Base-by-base conservation (phyloP, 1,140 invertebrate species). In the Palaemon carinicauda region DNA sequence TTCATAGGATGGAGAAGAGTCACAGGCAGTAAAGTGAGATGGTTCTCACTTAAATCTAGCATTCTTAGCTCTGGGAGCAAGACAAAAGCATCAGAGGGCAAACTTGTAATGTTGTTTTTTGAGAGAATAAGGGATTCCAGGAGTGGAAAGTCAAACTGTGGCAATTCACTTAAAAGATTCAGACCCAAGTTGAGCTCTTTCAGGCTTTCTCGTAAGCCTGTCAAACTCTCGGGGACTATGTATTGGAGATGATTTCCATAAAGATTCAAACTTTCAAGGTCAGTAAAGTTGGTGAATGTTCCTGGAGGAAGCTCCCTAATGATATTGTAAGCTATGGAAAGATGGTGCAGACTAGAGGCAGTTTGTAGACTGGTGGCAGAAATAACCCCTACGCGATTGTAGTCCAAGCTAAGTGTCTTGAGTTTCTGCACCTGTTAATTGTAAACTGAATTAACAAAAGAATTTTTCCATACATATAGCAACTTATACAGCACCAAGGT, bases 301-400 rank as follows among this genome's bases (percentile, higher is more conserved):
- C 93, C 94, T 0, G 94, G 89, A 0, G 96, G 96, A 78, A 98
- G 92, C 92, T 98, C 96, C 60, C 96, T 93, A 17, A 98, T 96
- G 1, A 97, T 94, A 91, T 98, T 98, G 87, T 96, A 93, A 0
- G 95, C 95, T 21, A 98, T 91, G 27, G 89, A 90, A 10, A 89
- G 86, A 82, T 92, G 91, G 78, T 91, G 88, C 29, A 92, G 89
- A n/a, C 90, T 85, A 56, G 88, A 89, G 60, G 91, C 90, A 3
- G 89, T 88, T 19, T 90, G 77, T 12, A 93, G 90, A 79, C 91
- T 90, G 88, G 96, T 95, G n/a, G 93, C 93, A 0, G 96, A 96
- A 9, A 98, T 91, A 3, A 96, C 96, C 0, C 96, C 95, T 9
- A 98, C 95, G 88, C 96, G 93, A 91, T 98, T 98, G 90, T 95